Evolutionary conservation across 2,113 vertebrate species (phyloP).

Genomic region (Chaetodon auriga): DNA sequence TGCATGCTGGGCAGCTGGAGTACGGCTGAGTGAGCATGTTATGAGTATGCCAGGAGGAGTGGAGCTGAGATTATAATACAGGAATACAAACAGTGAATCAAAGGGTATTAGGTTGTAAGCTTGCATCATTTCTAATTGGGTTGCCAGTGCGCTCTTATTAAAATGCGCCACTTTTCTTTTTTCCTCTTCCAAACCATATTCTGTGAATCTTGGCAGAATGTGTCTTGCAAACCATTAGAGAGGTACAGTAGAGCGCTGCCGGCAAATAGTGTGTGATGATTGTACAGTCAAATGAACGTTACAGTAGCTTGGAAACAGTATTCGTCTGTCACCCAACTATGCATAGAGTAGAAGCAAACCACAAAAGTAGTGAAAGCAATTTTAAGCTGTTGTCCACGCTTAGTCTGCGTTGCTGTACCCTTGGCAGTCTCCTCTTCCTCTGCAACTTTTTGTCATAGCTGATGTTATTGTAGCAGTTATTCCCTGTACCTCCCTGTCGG

Average conservation of each 20-base stretch:
- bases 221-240: constrained; percentile 43
- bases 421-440: not conserved
- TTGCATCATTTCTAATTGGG: constrained; percentile 66
- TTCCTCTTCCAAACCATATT: constrained; percentile 38
- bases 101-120: constrained; percentile 69
- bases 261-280: constrained; percentile 25
- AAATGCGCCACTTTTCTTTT: constrained; percentile 55
- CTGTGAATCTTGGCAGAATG: constrained; percentile 46
- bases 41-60: constrained; percentile 54
- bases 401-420: constrained; percentile 8
- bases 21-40: constrained; percentile 52
- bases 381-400: constrained; percentile 12
- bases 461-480: constrained; percentile 4
- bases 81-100: constrained; percentile 64
- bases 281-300: constrained; percentile 33
- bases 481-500: not conserved
- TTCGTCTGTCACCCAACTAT: constrained; percentile 26
- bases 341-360: constrained; percentile 2
- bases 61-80: constrained; percentile 56
- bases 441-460: not conserved
- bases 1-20: constrained; percentile 59
- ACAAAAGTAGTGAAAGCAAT: constrained; percentile 33
- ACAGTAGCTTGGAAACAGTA: constrained; percentile 31
- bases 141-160: constrained; percentile 59
- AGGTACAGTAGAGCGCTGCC: constrained; percentile 38